phyloP scores from a whole-genome alignment of 1,140 invertebrate species.

The Drosophila parvula region DNA sequence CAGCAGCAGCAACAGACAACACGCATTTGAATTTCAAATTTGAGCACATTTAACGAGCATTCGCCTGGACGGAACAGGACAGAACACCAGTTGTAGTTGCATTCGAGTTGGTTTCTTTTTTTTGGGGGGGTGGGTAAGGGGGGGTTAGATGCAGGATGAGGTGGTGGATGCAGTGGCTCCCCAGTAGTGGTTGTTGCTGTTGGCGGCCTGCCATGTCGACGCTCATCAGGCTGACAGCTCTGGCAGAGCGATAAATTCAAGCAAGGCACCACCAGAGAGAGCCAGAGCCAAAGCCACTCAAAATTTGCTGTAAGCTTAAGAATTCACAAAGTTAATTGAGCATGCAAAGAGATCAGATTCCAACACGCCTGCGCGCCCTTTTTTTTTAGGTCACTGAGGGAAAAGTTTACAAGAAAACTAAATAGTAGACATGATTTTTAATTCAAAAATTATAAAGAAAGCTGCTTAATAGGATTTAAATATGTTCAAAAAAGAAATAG shows the following conservation, averaged over 20 bases:
- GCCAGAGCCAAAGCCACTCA: conserved; percentile 16
- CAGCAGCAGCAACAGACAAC: conserved; percentile 35
- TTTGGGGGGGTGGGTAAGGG: conserved; percentile 1
- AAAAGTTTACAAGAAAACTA: neutral
- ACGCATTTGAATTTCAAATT: conserved; percentile 79
- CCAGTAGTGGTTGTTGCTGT: conserved; percentile 39
- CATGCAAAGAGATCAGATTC: conserved; percentile 77
- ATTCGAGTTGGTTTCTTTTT: conserved; percentile 30
- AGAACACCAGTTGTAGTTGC: conserved; percentile 41
- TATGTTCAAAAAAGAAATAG: too few species aligned
- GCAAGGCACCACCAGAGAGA: conserved; percentile 9
- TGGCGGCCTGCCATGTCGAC: conserved; percentile 65
- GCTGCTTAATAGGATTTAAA: too few species aligned
- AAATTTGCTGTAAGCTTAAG: conserved; percentile 35
- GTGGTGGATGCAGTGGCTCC: conserved; percentile 21
- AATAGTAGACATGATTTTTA: neutral
- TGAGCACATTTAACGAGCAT: conserved; percentile 67
- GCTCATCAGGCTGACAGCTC: conserved; percentile 76
- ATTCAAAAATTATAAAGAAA: too few species aligned
- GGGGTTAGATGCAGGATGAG: neutral
- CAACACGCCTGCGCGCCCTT: conserved; percentile 47
- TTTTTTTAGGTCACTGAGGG: conserved; percentile 20
- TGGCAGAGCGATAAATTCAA: conserved; percentile 70
- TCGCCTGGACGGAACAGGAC: conserved; percentile 47
- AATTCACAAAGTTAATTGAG: conserved; percentile 73